Conservation (phyloP, 2,888 invertebrate genomes). For the Choristoneura rosaceana region DNA sequence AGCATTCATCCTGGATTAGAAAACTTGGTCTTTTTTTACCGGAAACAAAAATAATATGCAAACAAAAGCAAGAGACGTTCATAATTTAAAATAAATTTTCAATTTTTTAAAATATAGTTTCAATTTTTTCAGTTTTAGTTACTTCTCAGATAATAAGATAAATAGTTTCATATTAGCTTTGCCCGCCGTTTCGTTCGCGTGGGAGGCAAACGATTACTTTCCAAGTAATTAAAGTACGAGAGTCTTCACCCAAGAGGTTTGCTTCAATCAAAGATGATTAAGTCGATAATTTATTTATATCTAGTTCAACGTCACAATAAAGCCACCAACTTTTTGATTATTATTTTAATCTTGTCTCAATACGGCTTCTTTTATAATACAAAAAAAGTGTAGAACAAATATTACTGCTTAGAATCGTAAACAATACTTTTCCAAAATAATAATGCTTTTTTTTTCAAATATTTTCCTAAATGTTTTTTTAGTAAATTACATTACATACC, state of each 20-base stretch:
- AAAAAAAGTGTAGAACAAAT: too few relatives aligned
- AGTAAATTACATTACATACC: too few relatives aligned
- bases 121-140: background rate
- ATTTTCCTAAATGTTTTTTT: too few relatives aligned
- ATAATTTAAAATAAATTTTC: too few relatives aligned
- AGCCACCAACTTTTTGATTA: background rate
- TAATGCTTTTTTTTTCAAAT: too few relatives aligned
- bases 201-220: constrained; percentile 20
- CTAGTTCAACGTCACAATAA: background rate
- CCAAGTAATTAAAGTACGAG: constrained; percentile 23
- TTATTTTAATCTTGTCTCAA: background rate
- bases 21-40: too few relatives aligned
- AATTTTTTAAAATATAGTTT: background rate
- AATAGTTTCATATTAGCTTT: constrained; percentile 13
- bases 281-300: background rate
- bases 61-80: background rate
- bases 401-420: too few relatives aligned
- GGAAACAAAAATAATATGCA: background rate
- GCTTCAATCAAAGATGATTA: constrained; percentile 12
- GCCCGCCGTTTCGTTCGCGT: constrained; percentile 6
- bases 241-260: constrained; percentile 9
- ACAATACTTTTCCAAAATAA: too few relatives aligned
- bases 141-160: background rate
- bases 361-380: background rate
- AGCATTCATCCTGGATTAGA: too few relatives aligned